These are phyloP conservation scores for Antheraea yamamai DNA, from an alignment of 2,888 invertebrate species.

Conservation along the genomic window DNA sequence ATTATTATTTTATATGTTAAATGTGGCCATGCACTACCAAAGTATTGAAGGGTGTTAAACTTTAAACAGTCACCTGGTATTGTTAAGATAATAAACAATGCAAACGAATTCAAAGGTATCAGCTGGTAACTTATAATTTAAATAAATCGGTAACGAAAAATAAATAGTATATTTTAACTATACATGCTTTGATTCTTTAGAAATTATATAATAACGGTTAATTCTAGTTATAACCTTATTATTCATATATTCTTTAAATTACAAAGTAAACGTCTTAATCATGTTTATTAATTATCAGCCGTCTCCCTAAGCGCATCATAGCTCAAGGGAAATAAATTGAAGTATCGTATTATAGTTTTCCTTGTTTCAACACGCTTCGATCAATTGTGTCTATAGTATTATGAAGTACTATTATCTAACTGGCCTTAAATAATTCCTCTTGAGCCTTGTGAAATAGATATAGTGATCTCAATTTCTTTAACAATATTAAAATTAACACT, in stretches of 20 bases:
- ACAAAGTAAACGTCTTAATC: not conserved
- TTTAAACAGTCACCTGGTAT: no score
- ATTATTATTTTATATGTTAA: no score
- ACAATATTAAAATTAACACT: no score
- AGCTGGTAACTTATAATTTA: not conserved
- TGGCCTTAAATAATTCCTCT: not conserved
- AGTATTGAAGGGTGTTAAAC: no score
- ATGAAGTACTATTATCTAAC: not conserved
- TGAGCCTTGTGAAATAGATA: not conserved
- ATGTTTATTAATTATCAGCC: not conserved
- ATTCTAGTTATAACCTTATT: not conserved
- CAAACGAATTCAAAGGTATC: no score
- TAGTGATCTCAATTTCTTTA: no score
- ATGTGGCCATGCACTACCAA: no score
- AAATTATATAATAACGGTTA: not conserved
- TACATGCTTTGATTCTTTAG: not conserved
- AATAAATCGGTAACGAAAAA: no score
- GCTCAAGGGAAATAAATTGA: conserved; percentile 5
- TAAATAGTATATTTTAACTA: not conserved
- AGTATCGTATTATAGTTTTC: not conserved
- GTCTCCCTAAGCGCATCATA: not conserved
- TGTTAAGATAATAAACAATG: no score
- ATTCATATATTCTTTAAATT: not conserved
- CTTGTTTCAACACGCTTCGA: not conserved
- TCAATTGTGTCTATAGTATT: not conserved